These are phyloP conservation scores for Volucella inanis DNA, from an alignment of 2,888 invertebrate genomes.

Conservation along the genomic window DNA sequence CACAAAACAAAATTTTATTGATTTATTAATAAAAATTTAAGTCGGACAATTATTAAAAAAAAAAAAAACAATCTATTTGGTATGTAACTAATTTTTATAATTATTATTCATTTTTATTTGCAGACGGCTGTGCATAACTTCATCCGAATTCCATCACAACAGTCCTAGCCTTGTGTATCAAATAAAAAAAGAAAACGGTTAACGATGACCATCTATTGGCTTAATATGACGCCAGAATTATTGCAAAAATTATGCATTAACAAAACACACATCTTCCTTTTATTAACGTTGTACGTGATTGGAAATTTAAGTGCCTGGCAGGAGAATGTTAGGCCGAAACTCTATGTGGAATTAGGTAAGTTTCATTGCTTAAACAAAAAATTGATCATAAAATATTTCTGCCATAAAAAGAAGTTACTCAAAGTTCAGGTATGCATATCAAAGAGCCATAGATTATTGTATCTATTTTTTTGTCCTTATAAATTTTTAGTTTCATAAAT, in stretches of 20 bases:
- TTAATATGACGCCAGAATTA: constrained; percentile 58
- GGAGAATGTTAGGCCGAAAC: constrained; percentile 95
- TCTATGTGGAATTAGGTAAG: constrained; percentile 96
- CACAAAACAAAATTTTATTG: no score
- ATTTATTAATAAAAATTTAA: no score
- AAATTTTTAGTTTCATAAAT: no score
- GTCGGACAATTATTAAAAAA: no score
- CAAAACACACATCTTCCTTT: constrained; percentile 81
- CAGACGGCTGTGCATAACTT: no score
- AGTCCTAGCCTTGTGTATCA: constrained; percentile 13
- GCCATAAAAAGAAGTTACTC: neutral
- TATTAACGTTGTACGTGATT: constrained; percentile 82
- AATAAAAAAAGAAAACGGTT: constrained; percentile 1
- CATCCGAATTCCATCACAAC: neutral
- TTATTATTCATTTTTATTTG: no score
- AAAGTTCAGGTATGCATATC: neutral
- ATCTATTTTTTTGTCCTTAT: neutral
- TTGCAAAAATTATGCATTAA: constrained; percentile 59
- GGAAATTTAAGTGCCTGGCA: constrained; percentile 89
- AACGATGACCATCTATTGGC: constrained; percentile 64
- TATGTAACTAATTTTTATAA: no score
- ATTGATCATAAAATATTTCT: constrained; percentile 4
- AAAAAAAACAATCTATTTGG: no score
- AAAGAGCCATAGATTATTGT: neutral
- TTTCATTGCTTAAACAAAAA: constrained; percentile 75